These are phyloP conservation scores for Elysia crispata DNA, from an alignment of 2,888 invertebrate genomes.

Conservation along the genomic window DNA sequence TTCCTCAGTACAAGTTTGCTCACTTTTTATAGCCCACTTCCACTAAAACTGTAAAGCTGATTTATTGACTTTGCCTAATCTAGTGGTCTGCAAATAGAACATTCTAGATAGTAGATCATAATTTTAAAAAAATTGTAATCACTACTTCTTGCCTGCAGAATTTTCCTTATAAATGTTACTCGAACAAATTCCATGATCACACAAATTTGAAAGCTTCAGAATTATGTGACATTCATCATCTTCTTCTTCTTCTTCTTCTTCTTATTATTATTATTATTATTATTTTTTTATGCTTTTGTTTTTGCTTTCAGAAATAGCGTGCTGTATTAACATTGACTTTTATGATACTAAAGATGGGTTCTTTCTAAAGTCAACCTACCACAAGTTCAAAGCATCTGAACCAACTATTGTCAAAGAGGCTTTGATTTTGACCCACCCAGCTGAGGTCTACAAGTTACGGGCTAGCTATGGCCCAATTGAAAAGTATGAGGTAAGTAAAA, in stretches of 20 bases:
- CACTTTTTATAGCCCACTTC: too few relatives aligned
- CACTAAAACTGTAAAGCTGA: too few relatives aligned
- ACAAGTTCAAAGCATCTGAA: slow-evolving; percentile 62
- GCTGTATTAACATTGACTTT: slow-evolving; percentile 70
- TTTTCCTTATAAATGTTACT: too few relatives aligned
- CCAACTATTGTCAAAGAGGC: slow-evolving; percentile 84
- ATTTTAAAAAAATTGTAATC: too few relatives aligned
- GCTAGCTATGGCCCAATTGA: slow-evolving; percentile 96
- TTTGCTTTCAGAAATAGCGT: slow-evolving; percentile 58
- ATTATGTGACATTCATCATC: not conserved
- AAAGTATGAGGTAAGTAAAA: slow-evolving; percentile 86
- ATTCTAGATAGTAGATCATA: too few relatives aligned
- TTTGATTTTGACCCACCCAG: slow-evolving; percentile 93
- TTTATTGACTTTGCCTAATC: too few relatives aligned
- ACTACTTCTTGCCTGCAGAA: too few relatives aligned
- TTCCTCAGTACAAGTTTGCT: too few relatives aligned
- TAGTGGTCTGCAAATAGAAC: too few relatives aligned
- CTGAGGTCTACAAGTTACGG: slow-evolving; percentile 92
- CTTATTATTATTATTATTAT: slow-evolving; percentile 14
- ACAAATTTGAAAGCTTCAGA: not conserved
- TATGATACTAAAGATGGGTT: slow-evolving; percentile 72
- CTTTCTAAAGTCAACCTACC: slow-evolving; percentile 79
- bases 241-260: not conserved
- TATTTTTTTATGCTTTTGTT: not conserved
- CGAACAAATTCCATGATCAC: too few relatives aligned